phyloP scores from a whole-genome alignment of 2,888 invertebrate genomes.

The Caenorhabditis wallacei region DNA sequence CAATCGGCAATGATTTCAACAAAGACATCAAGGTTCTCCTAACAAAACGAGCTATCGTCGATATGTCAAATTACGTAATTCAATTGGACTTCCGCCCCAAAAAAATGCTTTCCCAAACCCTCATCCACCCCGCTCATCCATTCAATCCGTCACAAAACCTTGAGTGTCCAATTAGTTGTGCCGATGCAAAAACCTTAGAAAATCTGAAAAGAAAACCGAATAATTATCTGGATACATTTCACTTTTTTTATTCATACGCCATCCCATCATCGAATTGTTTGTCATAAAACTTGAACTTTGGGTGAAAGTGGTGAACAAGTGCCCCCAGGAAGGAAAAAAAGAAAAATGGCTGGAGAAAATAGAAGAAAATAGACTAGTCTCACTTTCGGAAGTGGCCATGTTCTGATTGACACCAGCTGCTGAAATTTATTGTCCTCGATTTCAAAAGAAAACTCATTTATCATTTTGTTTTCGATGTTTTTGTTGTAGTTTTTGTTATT shows the following conservation, averaged over 20 bases:
- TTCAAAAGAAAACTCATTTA: constrained; percentile 10
- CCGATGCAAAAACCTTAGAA: constrained; percentile 39
- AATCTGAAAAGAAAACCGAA: constrained; percentile 33
- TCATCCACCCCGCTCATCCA: neutral
- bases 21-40: constrained; percentile 44
- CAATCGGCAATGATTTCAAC: constrained; percentile 34
- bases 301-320: constrained; percentile 43
- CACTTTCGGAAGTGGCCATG: constrained; percentile 35
- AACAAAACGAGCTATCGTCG: constrained; percentile 22
- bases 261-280: constrained; percentile 31
- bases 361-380: constrained; percentile 34
- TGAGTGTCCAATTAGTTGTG: constrained; percentile 47
- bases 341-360: constrained; percentile 2
- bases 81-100: constrained; percentile 26
- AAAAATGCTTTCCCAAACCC: constrained; percentile 9
- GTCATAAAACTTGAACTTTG: constrained; percentile 47
- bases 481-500: neutral
- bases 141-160: no score
- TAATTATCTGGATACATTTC: constrained; percentile 48
- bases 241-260: constrained; percentile 29
- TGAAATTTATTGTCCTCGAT: constrained; percentile 20
- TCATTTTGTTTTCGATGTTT: constrained; percentile 21
- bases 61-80: constrained; percentile 39
- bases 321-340: constrained; percentile 26
- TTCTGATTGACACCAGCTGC: constrained; percentile 18